Evolutionary conservation across 2,113 vertebrate species (phyloP), one percentile per base, ranked within the genome.

Genomic region (Hystrix cristata): DNA sequence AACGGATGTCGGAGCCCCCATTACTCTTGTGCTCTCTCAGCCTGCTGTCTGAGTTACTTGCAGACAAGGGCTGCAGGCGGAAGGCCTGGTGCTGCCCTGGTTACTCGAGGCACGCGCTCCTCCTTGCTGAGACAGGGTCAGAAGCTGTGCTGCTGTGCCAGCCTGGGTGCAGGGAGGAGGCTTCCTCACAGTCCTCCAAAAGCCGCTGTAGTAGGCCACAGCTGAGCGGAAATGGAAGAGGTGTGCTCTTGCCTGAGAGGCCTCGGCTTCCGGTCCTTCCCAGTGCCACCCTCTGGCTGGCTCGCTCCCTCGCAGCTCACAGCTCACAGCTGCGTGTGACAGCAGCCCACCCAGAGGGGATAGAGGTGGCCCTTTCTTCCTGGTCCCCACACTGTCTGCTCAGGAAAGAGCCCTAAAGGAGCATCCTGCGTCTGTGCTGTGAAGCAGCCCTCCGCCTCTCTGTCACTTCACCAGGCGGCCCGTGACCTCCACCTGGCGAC

Each of bases 201-300:
- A 15, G 19, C 7, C 9, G 55, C 53, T 2, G 60, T n/a, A 62
- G 62, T 71, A 25, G 3, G 2, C 11, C 15, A 1, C 3, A 0
- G 27, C 80, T 19, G 7, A 11, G 62, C 23, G 31, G 53, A 78
- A 31, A 1, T 25, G 1, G 64, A 2, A 3, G 65, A 74, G 51
- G 4, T 23, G 14, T 0, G 0, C 27, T 14, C 25, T 62, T n/a
- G 57, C 25, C 18, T 11, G 48, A 38, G 78, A 6, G 38, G n/a
- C 82, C 57, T 21, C 69, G 13, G 7, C 6, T 57, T 29, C 31
- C 5, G 38, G 53, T 18, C 12, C 15, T 23, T 27, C n/a, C 14
- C 0, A 1, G 25, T 6, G 10, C 14, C 0, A 3, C 25, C 4
- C 18, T 21, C 14, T 7, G 3, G 21, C 51, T 1, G 0, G 25